Evolutionary conservation across 2,888 invertebrate species (phyloP).

Genomic region (Agapostemon virescens): DNA sequence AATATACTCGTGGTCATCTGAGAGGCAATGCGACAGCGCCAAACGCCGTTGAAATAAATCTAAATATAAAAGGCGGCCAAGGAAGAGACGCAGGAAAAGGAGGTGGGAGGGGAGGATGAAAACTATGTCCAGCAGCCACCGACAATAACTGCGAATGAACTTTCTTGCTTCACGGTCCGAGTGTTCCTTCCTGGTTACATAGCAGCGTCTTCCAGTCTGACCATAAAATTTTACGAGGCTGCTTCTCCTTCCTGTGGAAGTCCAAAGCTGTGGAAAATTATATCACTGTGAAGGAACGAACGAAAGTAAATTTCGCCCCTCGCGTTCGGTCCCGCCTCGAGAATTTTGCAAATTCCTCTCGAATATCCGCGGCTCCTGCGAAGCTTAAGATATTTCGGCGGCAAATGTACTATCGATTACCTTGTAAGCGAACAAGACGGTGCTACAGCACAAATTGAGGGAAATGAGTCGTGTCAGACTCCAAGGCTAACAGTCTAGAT

Average conservation of each 20-base stretch:
- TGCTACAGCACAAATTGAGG: neutral
- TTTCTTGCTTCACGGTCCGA: constrained; percentile 48
- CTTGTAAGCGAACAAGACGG: neutral
- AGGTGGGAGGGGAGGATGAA: neutral
- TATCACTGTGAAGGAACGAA: constrained; percentile 31
- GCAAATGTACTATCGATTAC: neutral
- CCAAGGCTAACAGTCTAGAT: neutral
- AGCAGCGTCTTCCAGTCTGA: constrained; percentile 34
- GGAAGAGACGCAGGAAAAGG: neutral
- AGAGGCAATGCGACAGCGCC: constrained; percentile 7
- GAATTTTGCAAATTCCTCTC: neutral
- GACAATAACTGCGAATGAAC: constrained; percentile 51
- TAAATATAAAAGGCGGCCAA: constrained; percentile 43
- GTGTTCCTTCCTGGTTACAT: constrained; percentile 46
- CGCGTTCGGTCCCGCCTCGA: neutral
- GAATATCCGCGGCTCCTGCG: neutral
- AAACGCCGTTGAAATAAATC: constrained; percentile 57
- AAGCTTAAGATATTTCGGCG: constrained; percentile 3
- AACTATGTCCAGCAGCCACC: constrained; percentile 40
- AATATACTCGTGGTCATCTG: neutral
- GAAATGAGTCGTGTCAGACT: neutral
- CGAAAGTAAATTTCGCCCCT: constrained; percentile 5
- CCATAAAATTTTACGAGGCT: constrained; percentile 60
- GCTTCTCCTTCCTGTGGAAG: constrained; percentile 21
- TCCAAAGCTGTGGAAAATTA: constrained; percentile 48